Percentiles rank a stretch among this genome's conserved stretches.
Evolutionary conservation across 2,113 vertebrate genomes (phyloP).

Genomic region (Ammodytes marinus): DNA sequence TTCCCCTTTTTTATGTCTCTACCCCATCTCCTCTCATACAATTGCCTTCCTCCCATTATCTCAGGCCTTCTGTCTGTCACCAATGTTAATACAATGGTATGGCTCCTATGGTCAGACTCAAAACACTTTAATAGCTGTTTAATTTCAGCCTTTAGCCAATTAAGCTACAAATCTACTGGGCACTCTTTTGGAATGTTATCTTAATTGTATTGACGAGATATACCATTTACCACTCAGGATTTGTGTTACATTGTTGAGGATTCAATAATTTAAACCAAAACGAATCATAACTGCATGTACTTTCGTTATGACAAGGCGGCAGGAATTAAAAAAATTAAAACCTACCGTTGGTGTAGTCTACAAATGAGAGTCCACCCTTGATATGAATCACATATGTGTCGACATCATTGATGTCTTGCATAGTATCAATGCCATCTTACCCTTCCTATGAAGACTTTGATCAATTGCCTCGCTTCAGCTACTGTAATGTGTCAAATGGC

Average conservation of each 20-base stretch:
- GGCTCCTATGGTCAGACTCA: constrained; percentile 31
- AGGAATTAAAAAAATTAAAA: constrained; percentile 40
- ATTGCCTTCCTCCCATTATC: neutral
- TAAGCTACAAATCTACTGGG: constrained; percentile 10
- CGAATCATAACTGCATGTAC: constrained; percentile 11
- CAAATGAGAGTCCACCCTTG: constrained; percentile 27
- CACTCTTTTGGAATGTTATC: constrained; percentile 26
- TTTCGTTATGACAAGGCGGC: constrained; percentile 34
- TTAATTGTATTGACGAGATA: constrained; percentile 9
- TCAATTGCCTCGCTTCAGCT: constrained; percentile 37
- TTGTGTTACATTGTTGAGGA: constrained; percentile 15
- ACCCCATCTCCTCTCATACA: neutral
- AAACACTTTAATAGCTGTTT: constrained; percentile 39
- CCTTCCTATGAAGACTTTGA: constrained; percentile 49
- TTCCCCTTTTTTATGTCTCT: neutral
- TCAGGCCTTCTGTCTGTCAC: constrained; percentile 30
- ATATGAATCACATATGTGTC: constrained; percentile 43
- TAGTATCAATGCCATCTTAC: constrained; percentile 42
- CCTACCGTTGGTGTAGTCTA: constrained; percentile 24
- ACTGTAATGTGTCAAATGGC: constrained; percentile 67
- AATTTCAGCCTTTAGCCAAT: constrained; percentile 34
- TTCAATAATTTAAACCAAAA: constrained; percentile 19
- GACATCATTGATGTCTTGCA: constrained; percentile 36
- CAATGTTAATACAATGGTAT: constrained; percentile 45
- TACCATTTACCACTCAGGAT: constrained; percentile 5